phyloP scores from a whole-genome alignment of 1,140 invertebrate species.

The Leptopilina clavipes region DNA sequence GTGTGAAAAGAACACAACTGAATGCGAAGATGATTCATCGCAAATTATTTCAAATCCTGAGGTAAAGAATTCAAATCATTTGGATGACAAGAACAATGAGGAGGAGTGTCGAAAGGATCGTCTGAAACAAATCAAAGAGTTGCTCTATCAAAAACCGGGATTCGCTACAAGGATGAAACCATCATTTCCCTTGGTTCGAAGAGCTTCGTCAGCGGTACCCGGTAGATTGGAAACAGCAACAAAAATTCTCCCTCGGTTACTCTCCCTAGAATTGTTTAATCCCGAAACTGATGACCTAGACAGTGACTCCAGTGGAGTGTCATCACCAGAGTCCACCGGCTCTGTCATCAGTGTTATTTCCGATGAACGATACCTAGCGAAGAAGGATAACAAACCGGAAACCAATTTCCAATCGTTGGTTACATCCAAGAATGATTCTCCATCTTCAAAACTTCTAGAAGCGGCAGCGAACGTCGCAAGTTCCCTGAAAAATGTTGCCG shows the following conservation, averaged over 20 bases:
- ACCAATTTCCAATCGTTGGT: conserved; percentile 34
- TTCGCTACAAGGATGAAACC: conserved; percentile 66
- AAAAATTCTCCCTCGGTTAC: conserved; percentile 79
- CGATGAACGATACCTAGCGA: conserved; percentile 64
- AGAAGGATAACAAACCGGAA: conserved; percentile 48
- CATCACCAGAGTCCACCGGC: conserved; percentile 89
- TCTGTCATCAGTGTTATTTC: conserved; percentile 85
- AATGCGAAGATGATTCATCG: too few relatives aligned
- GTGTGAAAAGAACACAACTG: too few relatives aligned
- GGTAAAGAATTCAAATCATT: not conserved
- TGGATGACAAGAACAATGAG: conserved; percentile 46
- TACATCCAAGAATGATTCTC: conserved; percentile 23
- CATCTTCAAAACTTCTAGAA: conserved; percentile 75
- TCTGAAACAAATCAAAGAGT: conserved; percentile 81
- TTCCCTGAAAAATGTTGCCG: conserved; percentile 81
- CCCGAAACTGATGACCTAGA: conserved; percentile 93
- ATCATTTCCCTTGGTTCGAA: conserved; percentile 78
- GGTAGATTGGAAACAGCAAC: conserved; percentile 74
- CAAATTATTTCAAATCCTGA: conserved; percentile 9
- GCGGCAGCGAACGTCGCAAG: conserved; percentile 80
- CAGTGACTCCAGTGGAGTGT: conserved; percentile 89
- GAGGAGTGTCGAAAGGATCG: conserved; percentile 76
- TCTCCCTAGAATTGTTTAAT: conserved; percentile 90
- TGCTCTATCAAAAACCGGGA: conserved; percentile 79
- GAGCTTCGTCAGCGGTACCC: conserved; percentile 75